Conservation (phyloP, 37 sponge, comb jelly and placozoan genomes). For the Oopsacas minuta region DNA sequence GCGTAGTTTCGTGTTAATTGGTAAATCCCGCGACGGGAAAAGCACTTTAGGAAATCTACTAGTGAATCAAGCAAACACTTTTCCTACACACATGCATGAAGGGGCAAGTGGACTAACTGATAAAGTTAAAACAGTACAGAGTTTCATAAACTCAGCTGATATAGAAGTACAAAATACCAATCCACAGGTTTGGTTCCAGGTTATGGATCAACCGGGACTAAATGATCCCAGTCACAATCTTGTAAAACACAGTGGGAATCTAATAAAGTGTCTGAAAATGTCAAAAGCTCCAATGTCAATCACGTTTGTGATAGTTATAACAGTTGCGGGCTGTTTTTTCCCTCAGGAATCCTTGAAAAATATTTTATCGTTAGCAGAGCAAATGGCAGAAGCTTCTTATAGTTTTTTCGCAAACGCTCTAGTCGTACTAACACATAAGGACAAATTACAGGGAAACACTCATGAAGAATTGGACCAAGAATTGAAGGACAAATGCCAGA, state of each 20-base stretch:
- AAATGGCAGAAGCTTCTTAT: neutral
- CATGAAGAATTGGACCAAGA: neutral
- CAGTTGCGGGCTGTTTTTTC: neutral
- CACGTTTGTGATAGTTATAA: neutral
- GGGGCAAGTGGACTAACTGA: neutral
- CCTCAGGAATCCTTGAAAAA: neutral
- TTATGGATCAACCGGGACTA: neutral
- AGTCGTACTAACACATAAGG: neutral
- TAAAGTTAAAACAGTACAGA: neutral
- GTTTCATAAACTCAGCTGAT: neutral
- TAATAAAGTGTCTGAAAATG: neutral
- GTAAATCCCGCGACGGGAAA: neutral
- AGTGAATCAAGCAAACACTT: neutral
- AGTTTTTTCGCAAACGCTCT: neutral
- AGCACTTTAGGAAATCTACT: neutral
- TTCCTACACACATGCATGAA: neutral
- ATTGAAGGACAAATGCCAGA: neutral
- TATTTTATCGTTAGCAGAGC: neutral
- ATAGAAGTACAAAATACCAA: too few relatives aligned
- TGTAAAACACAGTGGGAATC: neutral
- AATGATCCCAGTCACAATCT: neutral
- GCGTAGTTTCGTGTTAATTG: neutral
- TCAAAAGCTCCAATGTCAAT: neutral
- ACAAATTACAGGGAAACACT: neutral
- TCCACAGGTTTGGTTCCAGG: too few relatives aligned